Base-by-base conservation (phyloP, 30 jellyfish, hydroid and myxozoan genomes). In the Aurelia sp. region DNA sequence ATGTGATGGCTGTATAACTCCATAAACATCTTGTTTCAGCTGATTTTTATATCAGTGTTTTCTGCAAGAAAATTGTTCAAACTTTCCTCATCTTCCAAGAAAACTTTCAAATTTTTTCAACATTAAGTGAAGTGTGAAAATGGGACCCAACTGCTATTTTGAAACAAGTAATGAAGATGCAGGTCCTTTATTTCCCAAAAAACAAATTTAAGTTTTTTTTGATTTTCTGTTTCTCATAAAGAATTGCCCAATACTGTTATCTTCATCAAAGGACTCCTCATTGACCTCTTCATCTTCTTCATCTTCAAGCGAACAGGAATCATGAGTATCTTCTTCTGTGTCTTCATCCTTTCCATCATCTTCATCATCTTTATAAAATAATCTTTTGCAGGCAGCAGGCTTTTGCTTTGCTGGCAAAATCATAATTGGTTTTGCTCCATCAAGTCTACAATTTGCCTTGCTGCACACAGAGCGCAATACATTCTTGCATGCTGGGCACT, bases 371-470 rank as follows among this genome's bases (percentile, higher is more conserved):
- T 59, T 9, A 59, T 18, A 8, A 17, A 4, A 59, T 59, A 17
- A 17, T 59, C 68, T 59, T 59, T 59, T 59, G 24, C 30, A 59
- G 24, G 68, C 24, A 17, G 68, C 13, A 59, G 68, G 7, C 13
- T 18, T 59, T 41, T 41, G 9, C 33, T 18, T 21, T 59, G 33
- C 68, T 59, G 68, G 68, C 31, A 59, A 21, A 18, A 59, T 21
- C 68, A 59, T 59, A 3, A 59, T 59, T 59, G 68, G 68, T 59
- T 59, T 59, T 59, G 24, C 33, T 21, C 68, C 68, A 59, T 59
- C 68, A 18, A 59, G 6, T 10, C 33, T 18, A 21, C 68, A 59
- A 4, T 10, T 59, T 59, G 68, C 68, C 68, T 59, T 59, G 33
- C 68, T 59, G 68, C 68, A 59, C 33, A 9, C 33, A 17, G 68